Conservation (phyloP, 1,140 invertebrate genomes). For the Lepidurus arcticus region DNA sequence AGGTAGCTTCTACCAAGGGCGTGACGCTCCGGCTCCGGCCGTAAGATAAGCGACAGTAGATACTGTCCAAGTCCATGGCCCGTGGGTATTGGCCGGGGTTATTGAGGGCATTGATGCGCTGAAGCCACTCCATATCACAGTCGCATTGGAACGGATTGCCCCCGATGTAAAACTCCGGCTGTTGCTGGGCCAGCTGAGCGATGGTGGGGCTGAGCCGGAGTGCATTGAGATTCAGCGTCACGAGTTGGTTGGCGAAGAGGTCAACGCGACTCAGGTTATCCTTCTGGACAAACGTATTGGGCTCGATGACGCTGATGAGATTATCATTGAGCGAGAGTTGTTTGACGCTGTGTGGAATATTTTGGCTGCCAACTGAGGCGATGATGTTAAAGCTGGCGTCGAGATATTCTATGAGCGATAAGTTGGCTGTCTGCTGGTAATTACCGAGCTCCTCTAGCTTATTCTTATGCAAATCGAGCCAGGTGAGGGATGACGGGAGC, state of each 20-base stretch:
- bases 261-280: conserved; percentile 81
- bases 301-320: conserved; percentile 76
- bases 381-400: conserved; percentile 80
- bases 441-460: conserved; percentile 80
- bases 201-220: conserved; percentile 63
- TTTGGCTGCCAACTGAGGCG: conserved; percentile 71
- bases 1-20: conserved; percentile 62
- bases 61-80: conserved; percentile 75
- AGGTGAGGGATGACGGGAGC: conserved; percentile 79
- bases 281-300: conserved; percentile 89
- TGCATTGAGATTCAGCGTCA: conserved; percentile 76
- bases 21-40: conserved; percentile 40
- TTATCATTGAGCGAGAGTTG: conserved; percentile 79
- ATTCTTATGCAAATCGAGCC: conserved; percentile 83
- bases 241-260: conserved; percentile 75
- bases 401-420: conserved; percentile 68
- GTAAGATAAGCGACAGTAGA: conserved; percentile 48
- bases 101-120: conserved; percentile 71
- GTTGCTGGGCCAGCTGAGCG: conserved; percentile 63
- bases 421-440: conserved; percentile 76
- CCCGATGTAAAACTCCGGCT: conserved; percentile 85
- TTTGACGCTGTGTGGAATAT: conserved; percentile 79
- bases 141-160: conserved; percentile 86
- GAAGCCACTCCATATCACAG: conserved; percentile 62
- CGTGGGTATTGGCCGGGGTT: conserved; percentile 69